Conservation (phyloP, 2,888 invertebrate species). For the Heliothis peltigera region DNA sequence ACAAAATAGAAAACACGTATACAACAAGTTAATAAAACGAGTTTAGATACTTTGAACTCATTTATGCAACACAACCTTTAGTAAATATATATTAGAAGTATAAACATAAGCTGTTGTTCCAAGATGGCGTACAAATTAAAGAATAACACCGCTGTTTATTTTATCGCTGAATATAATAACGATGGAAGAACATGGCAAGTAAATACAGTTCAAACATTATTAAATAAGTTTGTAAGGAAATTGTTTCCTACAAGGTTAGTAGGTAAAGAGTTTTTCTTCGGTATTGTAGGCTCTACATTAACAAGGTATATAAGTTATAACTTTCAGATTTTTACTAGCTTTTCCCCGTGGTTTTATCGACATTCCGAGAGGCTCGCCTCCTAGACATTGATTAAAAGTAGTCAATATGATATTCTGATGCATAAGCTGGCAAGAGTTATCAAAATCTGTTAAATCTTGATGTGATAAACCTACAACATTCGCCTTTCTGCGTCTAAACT, state of each 20-base stretch:
- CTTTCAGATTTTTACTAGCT: too few relatives aligned
- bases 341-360: too few relatives aligned
- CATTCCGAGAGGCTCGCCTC: too few relatives aligned
- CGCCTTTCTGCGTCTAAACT: too few relatives aligned
- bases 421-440: too few relatives aligned
- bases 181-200: conserved; percentile 21
- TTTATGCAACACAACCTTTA: conserved; percentile 6
- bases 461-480: too few relatives aligned
- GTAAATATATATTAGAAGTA: conserved; percentile 13
- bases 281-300: too few relatives aligned
- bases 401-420: too few relatives aligned
- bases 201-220: conserved; percentile 15
- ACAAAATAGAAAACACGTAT: neutral
- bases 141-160: conserved; percentile 44
- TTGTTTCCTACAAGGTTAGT: neutral
- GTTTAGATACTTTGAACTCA: neutral
- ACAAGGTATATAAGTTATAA: too few relatives aligned
- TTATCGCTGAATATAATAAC: conserved; percentile 33
- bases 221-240: neutral
- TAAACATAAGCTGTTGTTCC: conserved; percentile 22
- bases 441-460: too few relatives aligned
- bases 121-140: conserved; percentile 41
- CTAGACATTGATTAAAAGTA: too few relatives aligned
- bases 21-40: neutral
- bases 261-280: too few relatives aligned